Percentiles rank a stretch among this genome's conserved stretches.
These are phyloP conservation scores for Teleopsis dalmanni DNA, from an alignment of 1,140 invertebrate genomes.

Conservation along the genomic window DNA sequence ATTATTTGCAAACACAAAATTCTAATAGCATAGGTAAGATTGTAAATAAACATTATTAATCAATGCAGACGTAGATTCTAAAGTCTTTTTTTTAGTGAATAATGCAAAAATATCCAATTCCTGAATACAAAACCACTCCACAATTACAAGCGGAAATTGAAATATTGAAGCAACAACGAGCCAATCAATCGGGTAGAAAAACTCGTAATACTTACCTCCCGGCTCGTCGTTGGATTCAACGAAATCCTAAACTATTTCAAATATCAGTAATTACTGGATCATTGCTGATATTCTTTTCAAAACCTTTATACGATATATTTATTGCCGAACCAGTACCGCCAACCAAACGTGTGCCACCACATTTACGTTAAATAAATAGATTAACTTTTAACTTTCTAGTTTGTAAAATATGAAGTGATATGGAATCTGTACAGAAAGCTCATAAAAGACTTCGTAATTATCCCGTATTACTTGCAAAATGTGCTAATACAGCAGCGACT, in stretches of 20 bases:
- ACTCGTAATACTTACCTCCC: slow-evolving; percentile 33
- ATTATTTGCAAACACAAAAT: slow-evolving; percentile 31
- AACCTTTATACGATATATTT: slow-evolving; percentile 62
- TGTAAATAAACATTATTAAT: too few relatives aligned
- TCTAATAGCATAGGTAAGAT: too few relatives aligned
- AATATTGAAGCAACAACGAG: slow-evolving; percentile 24
- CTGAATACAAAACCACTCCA: slow-evolving; percentile 32
- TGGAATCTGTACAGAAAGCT: slow-evolving; percentile 74
- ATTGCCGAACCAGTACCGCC: slow-evolving; percentile 40
- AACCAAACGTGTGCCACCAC: slow-evolving; percentile 34
- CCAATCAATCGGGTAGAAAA: slow-evolving; percentile 27
- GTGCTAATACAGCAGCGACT: slow-evolving; percentile 54
- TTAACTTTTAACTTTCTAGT: slow-evolving; percentile 11
- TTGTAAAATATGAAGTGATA: slow-evolving; percentile 31
- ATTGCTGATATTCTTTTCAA: slow-evolving; percentile 56
- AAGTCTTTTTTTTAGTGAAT: slow-evolving; percentile 20
- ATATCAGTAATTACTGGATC: slow-evolving; percentile 43
- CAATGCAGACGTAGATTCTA: background rate
- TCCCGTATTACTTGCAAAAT: slow-evolving; percentile 63
- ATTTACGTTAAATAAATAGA: slow-evolving; percentile 20
- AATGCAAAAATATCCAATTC: slow-evolving; percentile 26
- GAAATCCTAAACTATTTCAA: slow-evolving; percentile 51
- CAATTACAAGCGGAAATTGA: slow-evolving; percentile 27
- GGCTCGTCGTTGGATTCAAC: slow-evolving; percentile 43
- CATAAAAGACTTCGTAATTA: slow-evolving; percentile 62